A percentile compares a stretch with the other conserved stretches of the same genome.
Conservation (phyloP, 2,888 invertebrate genomes). For the Drosophila recens region DNA sequence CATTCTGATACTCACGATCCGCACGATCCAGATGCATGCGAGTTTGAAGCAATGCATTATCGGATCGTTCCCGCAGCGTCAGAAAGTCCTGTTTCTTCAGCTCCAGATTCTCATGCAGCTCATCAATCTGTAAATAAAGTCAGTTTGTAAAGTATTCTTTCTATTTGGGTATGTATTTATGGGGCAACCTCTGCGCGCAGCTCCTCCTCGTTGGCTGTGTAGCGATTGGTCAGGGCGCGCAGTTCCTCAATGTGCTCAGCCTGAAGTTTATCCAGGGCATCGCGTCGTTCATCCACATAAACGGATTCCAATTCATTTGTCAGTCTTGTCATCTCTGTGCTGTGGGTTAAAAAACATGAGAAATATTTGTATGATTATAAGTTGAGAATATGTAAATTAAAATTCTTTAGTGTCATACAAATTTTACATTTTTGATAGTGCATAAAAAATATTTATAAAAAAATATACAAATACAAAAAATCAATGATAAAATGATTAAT, state of each 20-base stretch:
- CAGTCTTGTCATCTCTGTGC: slow-evolving; percentile 88
- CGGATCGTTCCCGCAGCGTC: slow-evolving; percentile 87
- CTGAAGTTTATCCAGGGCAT: slow-evolving; percentile 87
- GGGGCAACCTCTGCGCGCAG: slow-evolving; percentile 86
- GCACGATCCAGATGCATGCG: slow-evolving; percentile 85
- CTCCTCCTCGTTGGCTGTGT: slow-evolving; percentile 87
- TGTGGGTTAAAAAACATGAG: slow-evolving; percentile 35
- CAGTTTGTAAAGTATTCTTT: not conserved
- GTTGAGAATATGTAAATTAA: not conserved
- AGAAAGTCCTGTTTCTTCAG: slow-evolving; percentile 80
- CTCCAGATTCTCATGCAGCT: slow-evolving; percentile 88
- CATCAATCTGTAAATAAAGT: slow-evolving; percentile 87
- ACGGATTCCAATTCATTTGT: slow-evolving; percentile 88
- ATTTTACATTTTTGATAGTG: no score
- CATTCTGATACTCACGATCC: slow-evolving; percentile 84
- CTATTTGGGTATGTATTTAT: not conserved
- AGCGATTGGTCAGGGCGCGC: slow-evolving; percentile 86
- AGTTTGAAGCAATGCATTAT: slow-evolving; percentile 85
- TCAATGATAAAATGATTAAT: no score
- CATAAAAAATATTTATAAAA: no score
- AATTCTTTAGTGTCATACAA: no score
- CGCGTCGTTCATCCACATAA: slow-evolving; percentile 87
- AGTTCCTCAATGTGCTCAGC: slow-evolving; percentile 87
- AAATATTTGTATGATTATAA: not conserved
- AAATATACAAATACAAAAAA: no score